Base-by-base conservation (phyloP, 53 echinoderm and acorn worm genomes). In the Paelopatides confundens region DNA sequence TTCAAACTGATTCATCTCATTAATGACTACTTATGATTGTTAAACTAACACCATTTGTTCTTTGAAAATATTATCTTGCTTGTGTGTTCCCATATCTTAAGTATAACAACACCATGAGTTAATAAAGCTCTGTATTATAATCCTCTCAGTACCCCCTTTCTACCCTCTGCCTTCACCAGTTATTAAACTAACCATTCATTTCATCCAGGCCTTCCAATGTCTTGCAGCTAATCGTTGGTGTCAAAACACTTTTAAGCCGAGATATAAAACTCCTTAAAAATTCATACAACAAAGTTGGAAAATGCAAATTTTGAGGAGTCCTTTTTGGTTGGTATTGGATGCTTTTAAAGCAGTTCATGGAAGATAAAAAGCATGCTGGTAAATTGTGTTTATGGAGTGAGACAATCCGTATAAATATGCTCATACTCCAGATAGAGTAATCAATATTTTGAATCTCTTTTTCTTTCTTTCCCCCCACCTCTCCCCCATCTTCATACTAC, bases 231-330 rank as follows among this genome's bases (percentile, higher is more conserved):
- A 58, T 21, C n/a, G 15, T 21, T 58, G n/a, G n/a, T 58, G 6
- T 21, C 58, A 15, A 23, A 58, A 43, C 43, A 2, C 68, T 67
- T 67, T 18, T 31, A 30, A 14, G 58, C 48, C 48, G 9, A 0
- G 24, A 58, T 58, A n/a, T 58, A 6, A 58, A 58, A n/a, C n/a
- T 21, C n/a, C 58, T 21, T 58, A 18, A 21, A 58, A 58, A 5
- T 67, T 67, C 68, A 15, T 26, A 31, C 4, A 34, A 34, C 51
- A 79, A 74, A 79, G 79, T 79, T 79, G 79, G 79, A 79, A 79
- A 79, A 79, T 79, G 79, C 79, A 79, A 79, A 79, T 17, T 58
- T 58, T n/a, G 58, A 58, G 58, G n/a, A 18, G 24, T 23, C 58
- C 58, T n/a, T 18, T 8, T 43, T 8, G 43, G 43, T 43, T 7